Conservation (phyloP, 2,113 vertebrate genomes). For the Pandion haliaetus region DNA sequence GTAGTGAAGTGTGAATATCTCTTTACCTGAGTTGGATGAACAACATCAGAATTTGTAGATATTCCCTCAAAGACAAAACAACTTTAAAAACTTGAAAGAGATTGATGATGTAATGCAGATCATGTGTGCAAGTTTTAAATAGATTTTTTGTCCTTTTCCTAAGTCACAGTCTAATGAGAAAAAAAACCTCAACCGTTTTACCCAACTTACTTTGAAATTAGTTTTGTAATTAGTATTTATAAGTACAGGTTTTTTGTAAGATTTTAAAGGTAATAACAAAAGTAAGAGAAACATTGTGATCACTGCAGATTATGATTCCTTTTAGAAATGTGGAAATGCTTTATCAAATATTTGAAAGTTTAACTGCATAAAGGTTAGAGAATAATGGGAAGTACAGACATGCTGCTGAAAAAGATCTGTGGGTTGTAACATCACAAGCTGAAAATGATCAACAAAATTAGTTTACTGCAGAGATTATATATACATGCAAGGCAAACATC, state of each 20-base stretch:
- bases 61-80: background rate
- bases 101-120: background rate
- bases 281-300: background rate
- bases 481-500: background rate
- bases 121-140: background rate
- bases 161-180: background rate
- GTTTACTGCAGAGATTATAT: background rate
- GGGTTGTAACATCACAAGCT: background rate
- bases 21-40: background rate
- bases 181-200: background rate
- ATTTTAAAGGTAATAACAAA: background rate
- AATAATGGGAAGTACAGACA: background rate
- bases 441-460: background rate
- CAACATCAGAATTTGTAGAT: background rate
- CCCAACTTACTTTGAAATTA: background rate
- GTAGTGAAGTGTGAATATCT: background rate
- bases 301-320: background rate
- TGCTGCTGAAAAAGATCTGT: background rate
- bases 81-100: background rate
- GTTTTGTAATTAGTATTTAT: background rate
- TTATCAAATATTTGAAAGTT: background rate
- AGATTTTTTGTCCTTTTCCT: background rate
- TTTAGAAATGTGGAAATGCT: background rate
- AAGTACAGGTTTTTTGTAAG: rapidly evolving
- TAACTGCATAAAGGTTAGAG: background rate